Base-by-base conservation (phyloP, 1,140 invertebrate genomes). In the Cylas formicarius region DNA sequence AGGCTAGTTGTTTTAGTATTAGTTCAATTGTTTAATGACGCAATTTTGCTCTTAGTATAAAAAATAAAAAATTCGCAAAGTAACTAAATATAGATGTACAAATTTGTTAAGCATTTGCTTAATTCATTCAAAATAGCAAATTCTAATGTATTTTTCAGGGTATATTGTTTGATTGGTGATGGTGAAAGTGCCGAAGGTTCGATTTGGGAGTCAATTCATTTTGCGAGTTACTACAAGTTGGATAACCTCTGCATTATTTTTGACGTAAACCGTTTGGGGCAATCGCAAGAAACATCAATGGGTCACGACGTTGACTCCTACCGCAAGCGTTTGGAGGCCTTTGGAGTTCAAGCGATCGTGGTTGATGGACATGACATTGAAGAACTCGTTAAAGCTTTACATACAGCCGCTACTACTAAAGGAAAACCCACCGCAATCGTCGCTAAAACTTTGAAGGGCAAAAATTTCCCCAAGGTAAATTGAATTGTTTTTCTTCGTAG, bases 131-230 rank as follows among this genome's bases (percentile, higher is more conserved):
- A n/a, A n/a, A n/a, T n/a, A n/a, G n/a, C n/a, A n/a, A n/a, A n/a
- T n/a, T n/a, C n/a, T n/a, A n/a, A n/a, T 41, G 8, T 33, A 13
- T 10, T 48, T 53, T 52, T 41, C 24, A 91, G 95, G 57, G 89
- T 92, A 1, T 99, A 90, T 67, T 96, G 92, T 58, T 58, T 99
- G 21, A 78, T 99, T 48, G 97, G 97, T 31, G 97, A 99, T 74
- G 96, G 97, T 14, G 97, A 99, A 72, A 86, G 89, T 57, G 92
- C 93, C 1, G 97, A 99, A 73, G 97, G 97, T 47, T 95, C 92
- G 10, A 81, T 99, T 47, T 99, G 96, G 96, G 96, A 99, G 72
- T 94, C 94, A 0, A 71, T 98, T 27, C 80, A 92, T 57, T 99
- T 99, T 71, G 88, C 92, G 26, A 85, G 86, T 33, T 76, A 86